phyloP scores from a whole-genome alignment of 1,140 invertebrate genomes.

The Thaumetopoea pityocampa region DNA sequence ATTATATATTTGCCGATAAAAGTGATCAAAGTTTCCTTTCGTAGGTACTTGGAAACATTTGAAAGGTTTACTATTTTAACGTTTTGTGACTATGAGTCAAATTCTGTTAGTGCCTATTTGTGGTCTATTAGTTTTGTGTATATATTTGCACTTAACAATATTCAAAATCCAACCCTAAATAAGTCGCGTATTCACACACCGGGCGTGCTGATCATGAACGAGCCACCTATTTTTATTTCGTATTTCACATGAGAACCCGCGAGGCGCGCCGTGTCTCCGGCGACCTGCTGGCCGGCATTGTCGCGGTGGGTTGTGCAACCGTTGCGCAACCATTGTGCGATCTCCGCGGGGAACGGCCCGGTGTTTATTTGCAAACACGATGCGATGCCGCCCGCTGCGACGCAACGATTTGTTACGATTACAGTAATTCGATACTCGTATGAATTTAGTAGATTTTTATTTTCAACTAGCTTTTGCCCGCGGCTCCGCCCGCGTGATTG shows the following conservation, averaged over 20 bases:
- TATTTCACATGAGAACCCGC: slow-evolving; percentile 55
- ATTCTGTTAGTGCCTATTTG: no score
- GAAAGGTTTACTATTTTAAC: no score
- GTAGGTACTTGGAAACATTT: no score
- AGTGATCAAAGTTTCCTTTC: no score
- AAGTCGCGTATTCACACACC: no score
- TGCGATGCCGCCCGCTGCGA: slow-evolving; percentile 12
- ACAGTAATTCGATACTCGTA: slow-evolving; percentile 15
- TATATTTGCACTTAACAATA: no score
- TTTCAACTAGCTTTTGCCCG: no score
- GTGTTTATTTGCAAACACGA: slow-evolving; percentile 46
- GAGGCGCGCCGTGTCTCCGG: slow-evolving; percentile 24
- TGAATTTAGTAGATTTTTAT: slow-evolving; percentile 6
- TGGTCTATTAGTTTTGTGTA: no score
- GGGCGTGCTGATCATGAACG: slow-evolving; percentile 1
- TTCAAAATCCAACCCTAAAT: no score
- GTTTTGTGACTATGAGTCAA: no score
- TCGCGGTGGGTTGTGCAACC: slow-evolving; percentile 31
- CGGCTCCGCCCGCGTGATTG: no score
- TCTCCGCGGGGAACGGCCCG: slow-evolving; percentile 39
- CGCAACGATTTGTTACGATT: slow-evolving; percentile 18
- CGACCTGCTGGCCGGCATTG: slow-evolving; percentile 54
- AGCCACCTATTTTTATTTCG: slow-evolving; percentile 29
- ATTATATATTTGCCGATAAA: no score
- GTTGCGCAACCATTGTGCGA: slow-evolving; percentile 28